phyloP scores from a whole-genome alignment of 1,140 invertebrate species.

The Gonioctena quinquepunctata region DNA sequence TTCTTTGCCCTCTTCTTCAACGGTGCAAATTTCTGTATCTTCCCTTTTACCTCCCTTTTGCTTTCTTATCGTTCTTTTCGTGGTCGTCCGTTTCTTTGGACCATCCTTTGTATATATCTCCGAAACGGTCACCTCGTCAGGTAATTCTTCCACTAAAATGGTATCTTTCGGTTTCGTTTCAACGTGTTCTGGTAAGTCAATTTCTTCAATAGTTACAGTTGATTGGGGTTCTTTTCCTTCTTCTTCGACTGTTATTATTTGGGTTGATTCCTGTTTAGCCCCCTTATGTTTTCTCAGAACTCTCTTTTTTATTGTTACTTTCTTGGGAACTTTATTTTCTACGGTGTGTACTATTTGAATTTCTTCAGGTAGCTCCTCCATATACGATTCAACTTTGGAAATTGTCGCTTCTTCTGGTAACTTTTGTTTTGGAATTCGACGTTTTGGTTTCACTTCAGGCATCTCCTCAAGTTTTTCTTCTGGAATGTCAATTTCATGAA shows the following conservation, averaged over 20 bases:
- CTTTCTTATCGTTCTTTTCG: slow-evolving; percentile 49
- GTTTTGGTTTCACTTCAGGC: background rate
- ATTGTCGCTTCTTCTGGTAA: background rate
- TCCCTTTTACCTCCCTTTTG: slow-evolving; percentile 49
- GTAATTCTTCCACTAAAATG: slow-evolving; percentile 38
- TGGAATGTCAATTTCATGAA: slow-evolving; percentile 42
- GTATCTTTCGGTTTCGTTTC: slow-evolving; percentile 46
- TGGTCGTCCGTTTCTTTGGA: slow-evolving; percentile 41
- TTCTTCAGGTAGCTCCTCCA: slow-evolving; percentile 53
- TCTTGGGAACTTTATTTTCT: slow-evolving; percentile 44
- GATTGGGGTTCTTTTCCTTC: slow-evolving; percentile 53
- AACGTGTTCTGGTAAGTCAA: slow-evolving; percentile 40
- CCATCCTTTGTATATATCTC: slow-evolving; percentile 41
- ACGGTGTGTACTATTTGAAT: slow-evolving; percentile 39
- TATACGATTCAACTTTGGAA: background rate
- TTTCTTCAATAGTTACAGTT: slow-evolving; percentile 52
- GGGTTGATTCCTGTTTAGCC: slow-evolving; percentile 46
- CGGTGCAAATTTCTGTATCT: slow-evolving; percentile 48
- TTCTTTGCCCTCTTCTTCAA: slow-evolving; percentile 51
- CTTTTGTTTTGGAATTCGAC: slow-evolving; percentile 30
- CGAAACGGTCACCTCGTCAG: slow-evolving; percentile 40
- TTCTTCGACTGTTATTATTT: slow-evolving; percentile 51
- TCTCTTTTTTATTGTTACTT: slow-evolving; percentile 46
- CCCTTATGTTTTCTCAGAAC: slow-evolving; percentile 50
- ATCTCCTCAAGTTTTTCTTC: slow-evolving; percentile 37